Evolutionary conservation across 2,797 vertebrate species (phyloP).

Genomic region (Taeniopygia guttata): DNA sequence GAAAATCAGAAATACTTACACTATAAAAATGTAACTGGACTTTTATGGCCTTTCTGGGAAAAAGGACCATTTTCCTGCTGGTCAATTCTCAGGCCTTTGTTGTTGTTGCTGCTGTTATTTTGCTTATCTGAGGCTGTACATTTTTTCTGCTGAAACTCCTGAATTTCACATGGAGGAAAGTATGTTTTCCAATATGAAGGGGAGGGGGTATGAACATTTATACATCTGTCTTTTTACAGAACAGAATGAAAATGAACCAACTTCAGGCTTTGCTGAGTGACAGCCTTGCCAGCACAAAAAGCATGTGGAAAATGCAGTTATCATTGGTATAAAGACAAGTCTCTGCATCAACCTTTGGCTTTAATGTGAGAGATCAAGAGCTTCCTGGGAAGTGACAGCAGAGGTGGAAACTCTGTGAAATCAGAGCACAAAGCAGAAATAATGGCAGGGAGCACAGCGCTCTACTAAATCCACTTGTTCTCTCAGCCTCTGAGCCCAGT

Average conservation of each 20-base stretch:
- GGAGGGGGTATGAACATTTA: background rate
- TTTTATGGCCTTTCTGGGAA: background rate
- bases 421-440: background rate
- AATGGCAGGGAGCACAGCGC: background rate
- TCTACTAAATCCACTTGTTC: background rate
- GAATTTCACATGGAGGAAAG: background rate
- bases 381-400: background rate
- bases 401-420: background rate
- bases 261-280: conserved; percentile 65
- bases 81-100: background rate
- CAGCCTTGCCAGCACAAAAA: conserved; percentile 55
- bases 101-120: background rate
- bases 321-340: conserved; percentile 32
- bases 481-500: background rate
- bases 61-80: background rate
- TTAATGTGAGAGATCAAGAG: conserved; percentile 61
- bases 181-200: background rate
- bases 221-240: background rate
- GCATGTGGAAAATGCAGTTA: conserved; percentile 65
- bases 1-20: background rate
- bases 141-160: background rate
- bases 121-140: background rate
- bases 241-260: conserved; percentile 43
- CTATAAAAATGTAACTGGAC: background rate
- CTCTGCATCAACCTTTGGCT: conserved; percentile 56